These are phyloP conservation scores for Cepaea hortensis DNA, from an alignment of 2,888 invertebrate genomes.

Conservation along the genomic window DNA sequence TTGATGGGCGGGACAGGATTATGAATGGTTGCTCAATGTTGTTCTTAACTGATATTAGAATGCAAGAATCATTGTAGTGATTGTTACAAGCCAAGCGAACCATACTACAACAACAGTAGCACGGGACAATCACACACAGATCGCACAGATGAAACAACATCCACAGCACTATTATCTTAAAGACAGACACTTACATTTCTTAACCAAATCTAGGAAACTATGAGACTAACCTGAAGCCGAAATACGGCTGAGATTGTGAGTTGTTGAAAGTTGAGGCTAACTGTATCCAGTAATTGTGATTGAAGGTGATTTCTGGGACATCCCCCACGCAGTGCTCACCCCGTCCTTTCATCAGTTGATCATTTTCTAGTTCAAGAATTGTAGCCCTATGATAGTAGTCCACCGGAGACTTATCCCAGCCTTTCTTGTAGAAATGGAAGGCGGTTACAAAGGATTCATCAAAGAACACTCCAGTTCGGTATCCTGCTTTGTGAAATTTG, in stretches of 20 bases:
- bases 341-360: neutral
- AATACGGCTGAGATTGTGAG: conserved; percentile 30
- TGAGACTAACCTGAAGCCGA: conserved; percentile 11
- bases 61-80: no score
- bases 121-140: no score
- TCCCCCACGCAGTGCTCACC: conserved; percentile 24
- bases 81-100: no score
- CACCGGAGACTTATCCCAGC: conserved; percentile 24
- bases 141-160: no score
- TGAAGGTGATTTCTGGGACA: neutral
- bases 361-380: neutral
- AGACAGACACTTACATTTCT: no score
- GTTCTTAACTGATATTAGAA: no score
- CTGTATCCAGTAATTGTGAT: conserved; percentile 25
- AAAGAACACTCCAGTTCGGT: conserved; percentile 13
- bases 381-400: conserved; percentile 26
- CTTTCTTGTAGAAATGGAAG: conserved; percentile 26
- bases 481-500: conserved; percentile 15
- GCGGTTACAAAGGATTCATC: conserved; percentile 10
- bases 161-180: no score
- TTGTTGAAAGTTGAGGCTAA: conserved; percentile 29
- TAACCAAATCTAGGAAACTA: no score
- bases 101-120: no score
- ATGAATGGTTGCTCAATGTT: no score
- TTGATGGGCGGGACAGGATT: no score